Evolutionary conservation across 2,797 vertebrate species (phyloP), one percentile per base, ranked within the genome.

Genomic region (Channa striata): DNA sequence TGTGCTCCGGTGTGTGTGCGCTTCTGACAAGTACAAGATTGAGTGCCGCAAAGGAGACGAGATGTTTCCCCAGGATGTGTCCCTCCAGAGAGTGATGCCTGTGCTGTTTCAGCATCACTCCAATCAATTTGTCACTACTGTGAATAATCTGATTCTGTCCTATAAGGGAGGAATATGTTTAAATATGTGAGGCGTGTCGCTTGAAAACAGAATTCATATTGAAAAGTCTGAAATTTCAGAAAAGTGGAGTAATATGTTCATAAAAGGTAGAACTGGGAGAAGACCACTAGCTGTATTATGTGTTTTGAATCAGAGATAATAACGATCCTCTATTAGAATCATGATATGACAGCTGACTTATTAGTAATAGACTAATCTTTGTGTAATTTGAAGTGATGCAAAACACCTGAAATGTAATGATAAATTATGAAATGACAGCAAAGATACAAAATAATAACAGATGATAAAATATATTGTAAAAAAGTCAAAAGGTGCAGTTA

Each of bases 21-120:
- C 58, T 80, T 74, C 62, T 85, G 86, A 84, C 80, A 81, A 57
- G 67, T 30, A 20, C 12, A 40, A 80, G 87, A 89, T 77, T 69
- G 70, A 90, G 68, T 56, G 64, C 59, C 52, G 53, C 61, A 86
- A 81, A 89, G 81, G 56, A 83, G 78, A 78, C 3, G 21, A 66
- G 87, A 85, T 84, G 80, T 53, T 80, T 79, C 65, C 78, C 81
- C 11, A 30, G 25, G 19, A 59, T 37, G 19, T 42, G 82, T 74
- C 74, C 78, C 69, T 75, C 66, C 30, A 5, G 78, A 79, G 77
- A 81, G 63, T 4, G 48, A 47, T 48, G 70, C 63, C 25, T 72
- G 48, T 77, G 85, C 85, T 87, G 86, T 70, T 80, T 89, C 87
- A 91, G 89, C 89, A 89, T 77, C 53, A 21, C 37, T 64, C 70